A percentile compares a stretch with the other conserved stretches of the same genome.
Conservation (phyloP, 2,113 vertebrate species). For the Pandion haliaetus region DNA sequence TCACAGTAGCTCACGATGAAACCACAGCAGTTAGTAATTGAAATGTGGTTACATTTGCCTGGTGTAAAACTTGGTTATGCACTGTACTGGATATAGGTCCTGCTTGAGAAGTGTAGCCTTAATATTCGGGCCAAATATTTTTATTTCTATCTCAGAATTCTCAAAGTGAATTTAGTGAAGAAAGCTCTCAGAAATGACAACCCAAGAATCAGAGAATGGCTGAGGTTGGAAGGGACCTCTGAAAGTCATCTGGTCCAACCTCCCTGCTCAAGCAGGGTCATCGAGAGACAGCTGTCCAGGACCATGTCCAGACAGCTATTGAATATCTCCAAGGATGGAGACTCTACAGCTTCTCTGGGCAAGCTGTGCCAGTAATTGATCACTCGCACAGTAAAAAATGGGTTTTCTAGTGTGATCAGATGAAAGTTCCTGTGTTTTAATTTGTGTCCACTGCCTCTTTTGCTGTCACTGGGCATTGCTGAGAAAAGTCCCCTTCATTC, state of each 20-base stretch:
- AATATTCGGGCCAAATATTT: not conserved
- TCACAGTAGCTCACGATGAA: not conserved
- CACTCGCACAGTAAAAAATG: not conserved
- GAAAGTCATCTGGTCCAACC: not conserved
- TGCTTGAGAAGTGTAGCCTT: not conserved
- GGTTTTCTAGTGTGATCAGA: not conserved
- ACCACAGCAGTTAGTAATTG: not conserved
- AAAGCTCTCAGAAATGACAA: not conserved
- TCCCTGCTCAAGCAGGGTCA: not conserved
- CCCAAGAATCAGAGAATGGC: not conserved
- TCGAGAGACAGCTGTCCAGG: not conserved
- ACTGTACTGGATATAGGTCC: not conserved
- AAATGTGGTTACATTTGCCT: not conserved
- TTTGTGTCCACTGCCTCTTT: not conserved
- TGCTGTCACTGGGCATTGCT: not conserved
- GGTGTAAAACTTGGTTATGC: not conserved
- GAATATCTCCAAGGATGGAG: not conserved
- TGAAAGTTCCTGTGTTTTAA: not conserved
- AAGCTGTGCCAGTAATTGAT: not conserved
- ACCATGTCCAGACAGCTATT: not conserved
- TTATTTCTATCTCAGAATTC: not conserved
- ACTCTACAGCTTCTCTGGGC: not conserved
- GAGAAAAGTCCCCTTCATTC: not conserved
- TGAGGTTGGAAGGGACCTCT: not conserved
- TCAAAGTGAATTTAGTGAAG: not conserved